Evolutionary conservation across 2,888 invertebrate genomes (phyloP), one percentile per base, ranked within the genome.

Genomic region (Andrena fulva): DNA sequence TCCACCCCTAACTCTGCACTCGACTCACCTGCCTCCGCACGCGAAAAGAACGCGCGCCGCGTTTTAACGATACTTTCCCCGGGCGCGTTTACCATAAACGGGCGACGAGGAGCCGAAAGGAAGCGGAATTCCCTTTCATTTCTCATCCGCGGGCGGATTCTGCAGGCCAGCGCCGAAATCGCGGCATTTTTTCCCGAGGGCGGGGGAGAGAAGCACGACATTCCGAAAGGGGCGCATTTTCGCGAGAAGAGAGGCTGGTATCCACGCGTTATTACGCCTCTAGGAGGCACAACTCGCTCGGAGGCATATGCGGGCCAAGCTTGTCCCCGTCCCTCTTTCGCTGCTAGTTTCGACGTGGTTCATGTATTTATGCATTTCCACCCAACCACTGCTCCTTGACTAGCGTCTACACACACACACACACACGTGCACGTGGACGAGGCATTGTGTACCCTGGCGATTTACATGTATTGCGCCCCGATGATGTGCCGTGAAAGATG

Each of bases 311-410:
- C 89, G 89, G 89, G 88, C 88, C 89, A 89, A 91, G 88, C 90
- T 88, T 84, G 89, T 86, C 87, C 87, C 86, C 87, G 84, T 88
- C 88, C 86, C 89, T 86, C 85, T 85, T 87, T 89, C 83, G 66
- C 77, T 87, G 87, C 80, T 77, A 87, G 89, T 86, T 88, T 87
- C 82, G 85, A 31, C 85, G 80, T 86, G 89, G 89, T 90, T 93
- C 93, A 93, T 93, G 92, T 93, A 93, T 93, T 93, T 93, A 93
- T 93, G 92, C 92, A 93, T 93, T 93, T 92, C 85, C 81, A 85
- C 76, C 84, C 82, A 79, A 63, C 85, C 81, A 69, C 60, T 69
- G 85, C 69, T 86, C 68, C 87, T 88, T 83, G 75, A 77, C 87
- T 86, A 73, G 78, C 67, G 56, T 81, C 77, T 71, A 73, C 24